These are phyloP conservation scores for Iguana delicatissima DNA, from an alignment of 2,797 vertebrate genomes.

Conservation along the genomic window DNA sequence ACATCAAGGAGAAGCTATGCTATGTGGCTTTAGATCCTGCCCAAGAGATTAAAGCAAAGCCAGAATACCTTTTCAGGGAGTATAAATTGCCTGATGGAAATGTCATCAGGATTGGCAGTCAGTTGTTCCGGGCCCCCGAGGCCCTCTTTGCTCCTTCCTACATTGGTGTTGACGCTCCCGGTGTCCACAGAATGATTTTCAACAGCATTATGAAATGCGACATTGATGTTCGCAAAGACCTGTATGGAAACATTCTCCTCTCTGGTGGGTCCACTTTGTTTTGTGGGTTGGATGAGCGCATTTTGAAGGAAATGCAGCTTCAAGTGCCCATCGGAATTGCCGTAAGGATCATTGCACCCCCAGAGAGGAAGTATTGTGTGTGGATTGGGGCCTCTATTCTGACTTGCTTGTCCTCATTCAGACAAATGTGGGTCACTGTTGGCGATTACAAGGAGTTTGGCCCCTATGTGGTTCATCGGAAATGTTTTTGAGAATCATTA, in stretches of 20 bases:
- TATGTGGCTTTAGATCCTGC: constrained; percentile 51
- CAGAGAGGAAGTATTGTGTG: constrained; percentile 39
- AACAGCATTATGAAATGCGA: constrained; percentile 55
- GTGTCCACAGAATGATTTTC: constrained; percentile 49
- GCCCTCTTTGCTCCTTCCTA: constrained; percentile 43
- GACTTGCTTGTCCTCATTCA: constrained; percentile 54
- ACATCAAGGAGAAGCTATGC: constrained; percentile 68
- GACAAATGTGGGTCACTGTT: constrained; percentile 52
- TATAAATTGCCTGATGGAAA: constrained; percentile 63
- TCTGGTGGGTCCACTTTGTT: constrained; percentile 57
- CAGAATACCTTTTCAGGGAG: constrained; percentile 42
- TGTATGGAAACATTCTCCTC: constrained; percentile 59
- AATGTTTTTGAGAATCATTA: not conserved
- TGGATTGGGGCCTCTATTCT: constrained; percentile 65
- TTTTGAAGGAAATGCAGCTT: constrained; percentile 59
- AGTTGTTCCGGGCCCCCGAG: constrained; percentile 56
- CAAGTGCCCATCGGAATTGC: constrained; percentile 46
- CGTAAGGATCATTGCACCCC: constrained; percentile 42
- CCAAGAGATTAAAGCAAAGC: constrained; percentile 53
- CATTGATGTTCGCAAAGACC: constrained; percentile 37
- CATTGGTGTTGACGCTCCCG: constrained; percentile 47
- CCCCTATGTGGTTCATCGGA: constrained; percentile 15
- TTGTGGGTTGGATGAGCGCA: constrained; percentile 56
- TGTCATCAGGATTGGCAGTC: constrained; percentile 44
- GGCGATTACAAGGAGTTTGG: constrained; percentile 52